Evolutionary conservation across 2,888 invertebrate genomes (phyloP).

Genomic region (Pollenia griseotomentosa): DNA sequence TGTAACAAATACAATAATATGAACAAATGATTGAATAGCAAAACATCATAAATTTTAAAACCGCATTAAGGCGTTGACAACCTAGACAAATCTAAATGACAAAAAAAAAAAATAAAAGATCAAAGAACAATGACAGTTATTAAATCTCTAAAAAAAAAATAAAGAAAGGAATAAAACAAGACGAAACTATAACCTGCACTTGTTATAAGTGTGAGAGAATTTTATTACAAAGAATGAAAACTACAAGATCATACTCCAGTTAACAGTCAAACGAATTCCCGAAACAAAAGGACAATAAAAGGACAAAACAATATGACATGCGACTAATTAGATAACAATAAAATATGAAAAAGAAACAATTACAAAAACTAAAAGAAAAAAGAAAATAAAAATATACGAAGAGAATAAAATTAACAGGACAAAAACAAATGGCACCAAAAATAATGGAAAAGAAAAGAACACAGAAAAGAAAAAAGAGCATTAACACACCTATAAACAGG

Average conservation of each 20-base stretch:
- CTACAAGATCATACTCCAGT: conserved; percentile 2
- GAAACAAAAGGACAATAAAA: conserved; percentile 46
- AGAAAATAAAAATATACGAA: conserved; percentile 29
- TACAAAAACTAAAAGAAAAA: conserved; percentile 33
- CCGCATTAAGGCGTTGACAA: conserved; percentile 75
- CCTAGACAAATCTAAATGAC: conserved; percentile 71
- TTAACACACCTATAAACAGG: conserved; percentile 70
- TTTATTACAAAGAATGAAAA: conserved; percentile 22
- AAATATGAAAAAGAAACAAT: conserved; percentile 71
- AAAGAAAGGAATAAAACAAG: conserved; percentile 4
- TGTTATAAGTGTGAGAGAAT: conserved; percentile 59
- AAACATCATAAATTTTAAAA: conserved; percentile 68
- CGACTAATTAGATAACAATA: conserved; percentile 74
- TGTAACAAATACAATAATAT: too few species aligned
- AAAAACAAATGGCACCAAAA: conserved; percentile 7
- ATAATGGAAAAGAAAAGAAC: conserved; percentile 26
- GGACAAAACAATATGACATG: conserved; percentile 70
- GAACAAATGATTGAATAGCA: not conserved
- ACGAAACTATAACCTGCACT: conserved; percentile 40
- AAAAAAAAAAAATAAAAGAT: conserved; percentile 32
- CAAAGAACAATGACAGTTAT: conserved; percentile 14
- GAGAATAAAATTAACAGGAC: conserved; percentile 35
- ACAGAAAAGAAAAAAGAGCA: conserved; percentile 60
- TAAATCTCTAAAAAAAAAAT: conserved; percentile 38
- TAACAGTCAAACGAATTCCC: conserved; percentile 25